A percentile compares a stretch with the other conserved stretches of the same genome.
Evolutionary conservation across 2,797 vertebrate genomes (phyloP).

Genomic region (Molossus alvarezi): DNA sequence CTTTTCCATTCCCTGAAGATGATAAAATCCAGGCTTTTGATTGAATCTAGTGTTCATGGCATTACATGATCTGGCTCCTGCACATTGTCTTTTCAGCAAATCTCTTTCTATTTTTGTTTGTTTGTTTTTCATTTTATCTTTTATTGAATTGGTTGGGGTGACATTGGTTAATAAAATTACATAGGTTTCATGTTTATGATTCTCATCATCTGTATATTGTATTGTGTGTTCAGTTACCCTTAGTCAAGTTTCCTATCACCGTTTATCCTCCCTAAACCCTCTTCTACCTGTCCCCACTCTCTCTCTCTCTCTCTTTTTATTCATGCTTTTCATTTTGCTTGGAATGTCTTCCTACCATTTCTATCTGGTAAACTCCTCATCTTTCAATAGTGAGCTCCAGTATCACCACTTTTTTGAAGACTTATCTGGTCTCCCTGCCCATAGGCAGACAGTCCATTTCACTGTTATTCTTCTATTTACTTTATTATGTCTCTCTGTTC

Average conservation of each 20-base stretch:
- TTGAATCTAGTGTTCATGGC: slow-evolving; percentile 14
- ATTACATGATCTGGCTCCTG: neutral
- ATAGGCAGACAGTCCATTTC: neutral
- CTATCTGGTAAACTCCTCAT: neutral
- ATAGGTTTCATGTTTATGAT: neutral
- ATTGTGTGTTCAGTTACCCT: neutral
- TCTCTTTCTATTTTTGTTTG: neutral
- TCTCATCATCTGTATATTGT: neutral
- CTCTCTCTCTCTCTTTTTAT: slow-evolving; percentile 34
- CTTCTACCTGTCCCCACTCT: neutral
- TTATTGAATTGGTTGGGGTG: neutral
- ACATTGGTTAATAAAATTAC: neutral
- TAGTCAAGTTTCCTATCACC: neutral
- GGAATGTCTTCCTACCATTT: slow-evolving; percentile 6
- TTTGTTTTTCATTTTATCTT: neutral
- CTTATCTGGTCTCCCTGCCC: neutral
- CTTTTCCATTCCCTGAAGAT: slow-evolving; percentile 11
- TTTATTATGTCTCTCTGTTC: slow-evolving; percentile 6
- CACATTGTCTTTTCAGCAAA: slow-evolving; percentile 47
- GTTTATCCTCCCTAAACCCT: neutral
- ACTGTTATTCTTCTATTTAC: neutral
- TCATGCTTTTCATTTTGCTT: slow-evolving; percentile 50
- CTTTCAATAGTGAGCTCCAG: neutral
- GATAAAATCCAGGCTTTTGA: slow-evolving; percentile 27
- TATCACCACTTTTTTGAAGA: neutral